Percentiles rank a stretch among this genome's conserved stretches.
Evolutionary conservation across 2,797 vertebrate species (phyloP).

Genomic region (Phoxinus dragarum): DNA sequence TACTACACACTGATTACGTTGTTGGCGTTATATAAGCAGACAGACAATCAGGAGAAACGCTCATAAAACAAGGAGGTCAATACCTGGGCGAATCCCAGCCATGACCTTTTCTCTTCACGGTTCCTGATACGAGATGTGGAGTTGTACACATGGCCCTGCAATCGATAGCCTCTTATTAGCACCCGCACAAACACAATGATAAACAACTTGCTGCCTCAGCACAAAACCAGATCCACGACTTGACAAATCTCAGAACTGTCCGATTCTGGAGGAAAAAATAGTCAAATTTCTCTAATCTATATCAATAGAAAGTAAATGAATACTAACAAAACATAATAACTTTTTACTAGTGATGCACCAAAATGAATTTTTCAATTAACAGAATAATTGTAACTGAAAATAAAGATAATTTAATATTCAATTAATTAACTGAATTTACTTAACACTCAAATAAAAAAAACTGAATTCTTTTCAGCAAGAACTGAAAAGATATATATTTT

Average conservation of each 20-base stretch:
- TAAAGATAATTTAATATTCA: not conserved
- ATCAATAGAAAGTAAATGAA: not conserved
- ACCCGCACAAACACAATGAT: not conserved
- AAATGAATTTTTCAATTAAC: not conserved
- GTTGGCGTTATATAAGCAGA: not conserved
- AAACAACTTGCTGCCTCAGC: not conserved
- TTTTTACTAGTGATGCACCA: not conserved
- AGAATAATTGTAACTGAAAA: not conserved
- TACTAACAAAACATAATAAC: not conserved
- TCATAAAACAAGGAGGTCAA: constrained; percentile 47
- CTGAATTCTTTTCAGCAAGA: too few relatives aligned
- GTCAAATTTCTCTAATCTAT: not conserved
- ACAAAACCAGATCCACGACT: not conserved
- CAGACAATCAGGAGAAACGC: not conserved
- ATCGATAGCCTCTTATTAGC: constrained; percentile 58
- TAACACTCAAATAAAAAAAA: not conserved
- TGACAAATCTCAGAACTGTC: constrained; percentile 1
- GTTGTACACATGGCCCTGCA: constrained; percentile 98
- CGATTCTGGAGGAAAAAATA: not conserved
- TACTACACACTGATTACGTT: not conserved
- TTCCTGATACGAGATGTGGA: constrained; percentile 98
- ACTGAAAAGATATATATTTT: not conserved
- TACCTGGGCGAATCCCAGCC: constrained; percentile 99
- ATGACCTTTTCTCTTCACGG: constrained; percentile 95
- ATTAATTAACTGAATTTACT: not conserved